phyloP scores from a whole-genome alignment of 2,797 vertebrate genomes.

The Acridotheres tristis region DNA sequence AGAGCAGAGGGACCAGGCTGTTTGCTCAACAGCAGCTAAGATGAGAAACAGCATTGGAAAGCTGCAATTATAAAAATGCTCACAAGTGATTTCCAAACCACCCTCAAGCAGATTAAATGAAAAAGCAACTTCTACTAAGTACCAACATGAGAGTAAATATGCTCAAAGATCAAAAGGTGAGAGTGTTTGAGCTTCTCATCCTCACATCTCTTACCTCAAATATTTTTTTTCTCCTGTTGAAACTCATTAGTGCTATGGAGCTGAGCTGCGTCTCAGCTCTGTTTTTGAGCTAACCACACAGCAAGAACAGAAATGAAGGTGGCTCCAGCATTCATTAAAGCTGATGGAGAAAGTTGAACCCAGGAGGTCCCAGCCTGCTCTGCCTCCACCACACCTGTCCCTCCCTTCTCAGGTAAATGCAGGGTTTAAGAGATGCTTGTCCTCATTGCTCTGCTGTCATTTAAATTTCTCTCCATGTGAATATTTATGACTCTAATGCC shows the following conservation, averaged over 20 bases:
- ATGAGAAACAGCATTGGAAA: neutral
- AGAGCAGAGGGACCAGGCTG: constrained; percentile 7
- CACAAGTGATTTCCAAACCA: neutral
- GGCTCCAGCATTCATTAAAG: neutral
- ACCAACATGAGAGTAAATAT: neutral
- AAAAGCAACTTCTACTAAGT: neutral
- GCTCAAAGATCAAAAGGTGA: constrained; percentile 14
- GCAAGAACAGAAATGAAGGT: neutral
- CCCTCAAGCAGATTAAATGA: neutral
- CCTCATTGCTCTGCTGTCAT: neutral
- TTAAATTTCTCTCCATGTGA: neutral
- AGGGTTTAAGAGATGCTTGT: neutral
- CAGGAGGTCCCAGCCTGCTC: neutral
- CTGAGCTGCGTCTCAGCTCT: neutral
- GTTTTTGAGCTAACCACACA: neutral
- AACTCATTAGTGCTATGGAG: neutral
- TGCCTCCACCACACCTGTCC: neutral
- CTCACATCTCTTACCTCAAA: constrained; percentile 23
- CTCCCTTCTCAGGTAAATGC: neutral
- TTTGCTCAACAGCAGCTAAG: neutral
- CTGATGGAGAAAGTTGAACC: neutral
- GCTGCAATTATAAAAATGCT: neutral
- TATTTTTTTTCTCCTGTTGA: constrained; percentile 10
- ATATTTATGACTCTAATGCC: neutral
- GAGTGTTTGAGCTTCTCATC: neutral